phyloP scores from a whole-genome alignment of 1,140 invertebrate genomes.

The Bombus haemorrhoidalis region DNA sequence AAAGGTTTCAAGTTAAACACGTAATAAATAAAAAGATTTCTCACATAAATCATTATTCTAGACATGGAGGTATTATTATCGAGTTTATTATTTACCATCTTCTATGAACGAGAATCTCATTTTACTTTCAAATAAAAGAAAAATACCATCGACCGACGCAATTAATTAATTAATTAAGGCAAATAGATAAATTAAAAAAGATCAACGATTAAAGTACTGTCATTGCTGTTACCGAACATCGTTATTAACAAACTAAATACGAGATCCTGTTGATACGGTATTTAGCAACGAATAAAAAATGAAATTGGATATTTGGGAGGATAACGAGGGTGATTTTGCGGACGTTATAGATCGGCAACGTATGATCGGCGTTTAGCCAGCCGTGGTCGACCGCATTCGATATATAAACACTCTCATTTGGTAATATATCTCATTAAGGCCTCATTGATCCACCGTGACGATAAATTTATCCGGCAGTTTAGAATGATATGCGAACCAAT shows the following conservation, averaged over 20 bases:
- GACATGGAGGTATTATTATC: not conserved
- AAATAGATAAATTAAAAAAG: not conserved
- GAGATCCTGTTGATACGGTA: not conserved
- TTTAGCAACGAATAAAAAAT: not conserved
- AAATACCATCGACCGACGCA: not conserved
- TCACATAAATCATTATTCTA: not conserved
- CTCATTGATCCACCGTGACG: conserved; percentile 50
- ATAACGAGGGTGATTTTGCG: conserved; percentile 38
- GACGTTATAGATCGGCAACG: conserved; percentile 15
- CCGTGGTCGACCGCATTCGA: conserved; percentile 45
- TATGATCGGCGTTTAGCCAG: conserved; percentile 35
- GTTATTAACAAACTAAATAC: not conserved
- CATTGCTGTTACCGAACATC: not conserved
- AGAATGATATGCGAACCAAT: conserved; percentile 40
- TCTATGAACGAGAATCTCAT: not conserved
- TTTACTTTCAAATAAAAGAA: not conserved
- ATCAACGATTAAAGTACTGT: not conserved
- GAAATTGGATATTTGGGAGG: conserved; percentile 17
- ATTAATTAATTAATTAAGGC: not conserved
- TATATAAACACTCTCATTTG: conserved; percentile 55
- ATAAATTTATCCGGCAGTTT: conserved; percentile 50
- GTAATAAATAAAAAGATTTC: not conserved
- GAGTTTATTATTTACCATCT: not conserved
- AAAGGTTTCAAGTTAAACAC: too few species aligned
- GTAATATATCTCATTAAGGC: conserved; percentile 58